These are phyloP conservation scores for Meles meles DNA, from an alignment of 2,113 vertebrate genomes.

Conservation along the genomic window DNA sequence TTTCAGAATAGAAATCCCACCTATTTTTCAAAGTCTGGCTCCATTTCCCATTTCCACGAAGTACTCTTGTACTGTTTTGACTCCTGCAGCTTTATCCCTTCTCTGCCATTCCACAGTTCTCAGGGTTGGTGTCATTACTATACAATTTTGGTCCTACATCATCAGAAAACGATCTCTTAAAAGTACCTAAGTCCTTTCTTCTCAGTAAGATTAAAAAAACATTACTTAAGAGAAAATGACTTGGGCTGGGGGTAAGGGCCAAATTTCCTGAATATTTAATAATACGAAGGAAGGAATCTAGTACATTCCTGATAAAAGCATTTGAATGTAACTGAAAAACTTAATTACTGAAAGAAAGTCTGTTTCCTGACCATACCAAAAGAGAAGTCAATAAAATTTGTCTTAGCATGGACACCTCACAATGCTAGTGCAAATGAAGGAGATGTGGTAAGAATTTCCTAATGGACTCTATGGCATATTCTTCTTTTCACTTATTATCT, in stretches of 20 bases:
- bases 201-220: background rate
- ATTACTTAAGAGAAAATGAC: background rate
- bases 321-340: background rate
- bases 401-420: background rate
- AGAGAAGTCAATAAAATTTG: background rate
- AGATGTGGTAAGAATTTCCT: background rate
- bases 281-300: background rate
- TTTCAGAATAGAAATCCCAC: background rate
- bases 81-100: background rate
- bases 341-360: background rate
- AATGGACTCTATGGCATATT: background rate
- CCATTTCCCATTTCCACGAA: background rate
- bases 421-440: background rate
- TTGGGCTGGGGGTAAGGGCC: background rate
- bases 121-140: background rate
- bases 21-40: background rate
- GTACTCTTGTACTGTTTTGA: background rate
- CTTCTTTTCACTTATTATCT: conserved; percentile 26
- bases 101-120: background rate
- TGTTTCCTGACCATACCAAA: background rate
- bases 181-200: background rate
- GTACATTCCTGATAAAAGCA: background rate
- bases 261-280: background rate
- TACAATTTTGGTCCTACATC: background rate
- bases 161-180: background rate